Conservation (phyloP, 1,140 invertebrate genomes). For the Diorhabda sublineata region DNA sequence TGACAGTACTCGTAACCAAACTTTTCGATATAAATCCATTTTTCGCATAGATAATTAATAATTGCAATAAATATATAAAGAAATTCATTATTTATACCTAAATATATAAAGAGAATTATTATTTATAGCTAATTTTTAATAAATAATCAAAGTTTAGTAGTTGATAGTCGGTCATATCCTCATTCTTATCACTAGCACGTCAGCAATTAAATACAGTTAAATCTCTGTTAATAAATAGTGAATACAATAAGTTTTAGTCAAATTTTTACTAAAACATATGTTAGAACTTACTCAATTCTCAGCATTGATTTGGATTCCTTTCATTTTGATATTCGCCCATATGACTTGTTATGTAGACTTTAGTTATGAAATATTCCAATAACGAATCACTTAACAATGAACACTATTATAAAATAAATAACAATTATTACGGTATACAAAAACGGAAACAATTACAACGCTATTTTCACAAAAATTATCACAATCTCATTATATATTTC, state of each 20-base stretch:
- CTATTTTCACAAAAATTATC: slow-evolving; percentile 1
- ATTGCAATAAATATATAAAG: not conserved
- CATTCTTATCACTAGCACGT: not conserved
- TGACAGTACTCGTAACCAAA: slow-evolving; percentile 13
- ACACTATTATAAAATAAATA: not conserved
- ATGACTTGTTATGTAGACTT: not conserved
- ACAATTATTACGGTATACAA: not conserved
- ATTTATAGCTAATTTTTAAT: too few relatives aligned
- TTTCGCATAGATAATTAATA: not conserved
- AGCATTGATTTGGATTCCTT: not conserved
- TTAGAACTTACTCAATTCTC: not conserved
- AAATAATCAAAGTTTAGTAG: not conserved
- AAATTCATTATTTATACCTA: not conserved
- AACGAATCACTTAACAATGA: not conserved
- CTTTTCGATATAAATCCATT: not conserved
- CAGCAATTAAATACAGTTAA: not conserved
- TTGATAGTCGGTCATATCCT: not conserved
- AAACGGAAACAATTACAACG: not conserved
- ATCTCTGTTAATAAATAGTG: not conserved
- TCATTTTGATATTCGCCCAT: not conserved
- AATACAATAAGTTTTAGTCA: not conserved
- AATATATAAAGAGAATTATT: too few relatives aligned
- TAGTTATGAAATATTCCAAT: not conserved
- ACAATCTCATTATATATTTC: not conserved
- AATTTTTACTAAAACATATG: not conserved